Conservation (phyloP, 2,113 vertebrate species). For the Taxidea taxus region DNA sequence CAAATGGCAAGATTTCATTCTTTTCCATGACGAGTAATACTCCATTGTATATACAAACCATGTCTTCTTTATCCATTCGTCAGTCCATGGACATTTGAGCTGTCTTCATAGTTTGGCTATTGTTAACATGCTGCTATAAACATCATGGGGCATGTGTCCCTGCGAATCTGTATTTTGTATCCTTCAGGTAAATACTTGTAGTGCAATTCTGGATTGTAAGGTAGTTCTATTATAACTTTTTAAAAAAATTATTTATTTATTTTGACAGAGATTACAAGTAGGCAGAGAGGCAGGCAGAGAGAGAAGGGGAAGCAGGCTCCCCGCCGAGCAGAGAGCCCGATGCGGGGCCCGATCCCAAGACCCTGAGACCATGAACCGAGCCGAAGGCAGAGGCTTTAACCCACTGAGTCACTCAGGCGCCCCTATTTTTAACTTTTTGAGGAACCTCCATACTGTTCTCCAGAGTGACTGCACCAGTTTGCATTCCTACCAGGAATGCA, state of each 20-base stretch:
- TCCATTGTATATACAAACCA: background rate
- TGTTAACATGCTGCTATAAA: background rate
- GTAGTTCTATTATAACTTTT: too few species aligned
- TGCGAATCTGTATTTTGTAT: background rate
- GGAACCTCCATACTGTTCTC: background rate
- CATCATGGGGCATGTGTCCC: background rate
- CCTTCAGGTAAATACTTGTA: background rate
- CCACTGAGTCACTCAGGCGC: too few species aligned
- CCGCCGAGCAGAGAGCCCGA: too few species aligned
- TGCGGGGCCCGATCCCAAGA: too few species aligned
- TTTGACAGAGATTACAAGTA: too few species aligned
- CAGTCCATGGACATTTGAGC: background rate
- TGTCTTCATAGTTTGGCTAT: background rate
- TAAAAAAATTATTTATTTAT: too few species aligned
- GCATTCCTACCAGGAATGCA: background rate
- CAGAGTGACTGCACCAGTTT: background rate
- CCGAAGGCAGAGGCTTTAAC: too few species aligned
- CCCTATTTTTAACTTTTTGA: background rate
- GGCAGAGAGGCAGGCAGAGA: too few species aligned
- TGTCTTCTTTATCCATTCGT: background rate
- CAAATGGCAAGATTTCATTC: background rate
- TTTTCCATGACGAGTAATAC: background rate
- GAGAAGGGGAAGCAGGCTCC: too few species aligned
- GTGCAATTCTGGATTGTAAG: background rate
- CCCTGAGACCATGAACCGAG: too few species aligned